A percentile compares a stretch with the other conserved stretches of the same genome.
Evolutionary conservation across 1,140 invertebrate genomes (phyloP).

Genomic region (Nasonia longicornis): DNA sequence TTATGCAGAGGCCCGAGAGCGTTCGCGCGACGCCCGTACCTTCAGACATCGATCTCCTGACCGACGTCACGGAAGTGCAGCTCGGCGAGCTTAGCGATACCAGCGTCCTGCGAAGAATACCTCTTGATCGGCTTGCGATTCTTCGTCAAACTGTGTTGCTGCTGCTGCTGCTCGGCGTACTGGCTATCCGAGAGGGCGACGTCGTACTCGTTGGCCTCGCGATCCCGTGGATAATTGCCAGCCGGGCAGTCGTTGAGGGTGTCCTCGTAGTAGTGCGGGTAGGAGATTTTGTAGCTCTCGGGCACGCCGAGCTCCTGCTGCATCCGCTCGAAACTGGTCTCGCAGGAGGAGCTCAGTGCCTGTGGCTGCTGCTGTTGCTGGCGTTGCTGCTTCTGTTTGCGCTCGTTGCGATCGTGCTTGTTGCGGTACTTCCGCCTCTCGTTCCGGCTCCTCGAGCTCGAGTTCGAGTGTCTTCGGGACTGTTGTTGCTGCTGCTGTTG

Average conservation of each 20-base stretch:
- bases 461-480: slow-evolving; percentile 52
- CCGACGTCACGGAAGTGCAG: slow-evolving; percentile 83
- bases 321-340: slow-evolving; percentile 58
- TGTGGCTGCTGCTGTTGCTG: slow-evolving; percentile 38
- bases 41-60: slow-evolving; percentile 82
- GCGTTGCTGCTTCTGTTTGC: slow-evolving; percentile 52
- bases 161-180: slow-evolving; percentile 36
- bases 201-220: slow-evolving; percentile 20
- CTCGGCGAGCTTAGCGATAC: slow-evolving; percentile 75
- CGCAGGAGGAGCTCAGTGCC: slow-evolving; percentile 50
- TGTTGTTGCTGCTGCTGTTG: slow-evolving; percentile 36
- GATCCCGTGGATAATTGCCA: slow-evolving; percentile 17
- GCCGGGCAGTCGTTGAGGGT: slow-evolving; percentile 48
- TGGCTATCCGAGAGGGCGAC: neutral
- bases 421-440: slow-evolving; percentile 63
- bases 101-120: slow-evolving; percentile 60
- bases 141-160: slow-evolving; percentile 49
- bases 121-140: slow-evolving; percentile 51
- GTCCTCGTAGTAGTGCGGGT: slow-evolving; percentile 67
- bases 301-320: slow-evolving; percentile 63
- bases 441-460: slow-evolving; percentile 53
- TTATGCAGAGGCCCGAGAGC: neutral
- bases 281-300: slow-evolving; percentile 64
- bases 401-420: slow-evolving; percentile 59
- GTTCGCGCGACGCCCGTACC: slow-evolving; percentile 33